Evolutionary conservation across 2,797 vertebrate species (phyloP).

Genomic region (Sarcophilus harrisii): DNA sequence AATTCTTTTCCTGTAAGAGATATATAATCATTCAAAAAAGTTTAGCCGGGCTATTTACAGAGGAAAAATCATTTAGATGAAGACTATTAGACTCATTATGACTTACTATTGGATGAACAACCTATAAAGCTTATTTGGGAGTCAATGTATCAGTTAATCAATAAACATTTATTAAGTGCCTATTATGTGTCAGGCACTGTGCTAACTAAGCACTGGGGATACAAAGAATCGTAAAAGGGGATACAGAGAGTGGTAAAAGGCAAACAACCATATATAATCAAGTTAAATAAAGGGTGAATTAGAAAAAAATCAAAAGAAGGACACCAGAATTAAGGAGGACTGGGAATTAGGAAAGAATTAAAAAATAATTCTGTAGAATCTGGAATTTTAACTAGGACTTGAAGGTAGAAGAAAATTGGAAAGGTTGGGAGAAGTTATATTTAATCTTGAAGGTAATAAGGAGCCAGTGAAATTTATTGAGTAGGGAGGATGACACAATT

Average conservation of each 20-base stretch:
- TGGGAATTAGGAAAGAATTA: not conserved
- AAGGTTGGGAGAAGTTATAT: too few species aligned
- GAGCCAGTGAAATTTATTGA: too few species aligned
- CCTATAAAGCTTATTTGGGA: not conserved
- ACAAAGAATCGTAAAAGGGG: too few species aligned
- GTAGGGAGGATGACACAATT: too few species aligned
- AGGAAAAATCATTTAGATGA: not conserved
- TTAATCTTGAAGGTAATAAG: too few species aligned
- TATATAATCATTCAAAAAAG: not conserved
- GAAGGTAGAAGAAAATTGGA: not conserved
- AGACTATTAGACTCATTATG: too few species aligned
- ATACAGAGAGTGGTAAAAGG: too few species aligned
- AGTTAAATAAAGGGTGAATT: not conserved
- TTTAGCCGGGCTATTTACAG: not conserved
- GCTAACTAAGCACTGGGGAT: not conserved
- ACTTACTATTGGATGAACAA: too few species aligned
- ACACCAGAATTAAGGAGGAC: not conserved
- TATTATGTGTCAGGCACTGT: not conserved
- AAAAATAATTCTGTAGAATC: not conserved
- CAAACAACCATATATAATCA: not conserved
- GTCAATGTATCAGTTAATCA: not conserved
- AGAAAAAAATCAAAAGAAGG: not conserved
- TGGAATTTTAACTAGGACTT: slow-evolving; percentile 21
- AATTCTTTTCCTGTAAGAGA: not conserved
- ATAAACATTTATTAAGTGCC: not conserved